Evolutionary conservation across 1,140 invertebrate genomes (phyloP), one percentile per base, ranked within the genome.

Genomic region (Platorchestia sp.): DNA sequence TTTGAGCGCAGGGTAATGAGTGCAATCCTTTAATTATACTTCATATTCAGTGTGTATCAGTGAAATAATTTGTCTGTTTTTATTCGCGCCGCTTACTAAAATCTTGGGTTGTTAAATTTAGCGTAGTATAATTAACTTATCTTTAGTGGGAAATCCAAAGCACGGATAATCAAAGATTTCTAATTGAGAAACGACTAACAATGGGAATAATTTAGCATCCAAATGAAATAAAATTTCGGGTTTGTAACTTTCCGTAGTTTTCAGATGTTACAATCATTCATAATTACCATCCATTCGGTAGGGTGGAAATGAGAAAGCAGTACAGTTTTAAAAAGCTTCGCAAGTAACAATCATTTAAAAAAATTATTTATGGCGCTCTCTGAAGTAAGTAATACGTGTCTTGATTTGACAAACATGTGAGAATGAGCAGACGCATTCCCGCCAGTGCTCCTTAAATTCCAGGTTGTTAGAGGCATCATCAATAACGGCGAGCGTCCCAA

Each of bases 381-480:
- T 75, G 59, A 10, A 75, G 59, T 75, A 75, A 10, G 59, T 75
- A 75, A 75, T 19, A 75, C 27, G 59, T 75, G 59, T 75, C 59
- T 75, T 75, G 59, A 75, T 75, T 75, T 75, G 59, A 75, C 14
- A 75, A 75, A 75, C 59, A 75, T 75, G 59, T 19, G 59, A 75
- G 59, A 75, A 75, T 19, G 59, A 75, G 59, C 59, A 75, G 59
- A 36, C 59, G 59, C 59, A 75, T 75, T 75, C 59, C 59, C 59
- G 59, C 1, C 36, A 36, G 45, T 45, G 45, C 45, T 42, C 91
- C 91, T 93, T 93, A 45, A 93, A 93, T 93, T 93, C 91, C 91
- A 45, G 91, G 91, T 44, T 44, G 91, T 93, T 93, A 93, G 44
- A 93, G 91, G 47, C 91, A 93, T 93, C 91, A 93, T 93, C 44